Evolutionary conservation across 1,140 invertebrate genomes (phyloP).

Genomic region (Drosophila eugracilis): DNA sequence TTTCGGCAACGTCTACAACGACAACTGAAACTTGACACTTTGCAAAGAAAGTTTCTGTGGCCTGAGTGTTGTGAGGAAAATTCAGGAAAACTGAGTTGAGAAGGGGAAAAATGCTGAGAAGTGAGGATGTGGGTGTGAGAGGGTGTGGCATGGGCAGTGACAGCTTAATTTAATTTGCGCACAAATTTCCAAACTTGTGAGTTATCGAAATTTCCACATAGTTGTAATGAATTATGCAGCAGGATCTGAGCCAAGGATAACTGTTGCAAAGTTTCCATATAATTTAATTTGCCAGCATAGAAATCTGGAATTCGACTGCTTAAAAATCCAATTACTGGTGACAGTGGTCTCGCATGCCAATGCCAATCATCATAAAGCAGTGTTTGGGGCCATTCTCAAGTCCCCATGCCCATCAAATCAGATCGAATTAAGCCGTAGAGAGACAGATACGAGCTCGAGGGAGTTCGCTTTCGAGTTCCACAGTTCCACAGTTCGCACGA

Average conservation of each 20-base stretch:
- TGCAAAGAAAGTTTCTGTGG: conserved; percentile 78
- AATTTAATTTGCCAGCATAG: conserved; percentile 53
- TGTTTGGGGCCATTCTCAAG: conserved; percentile 18
- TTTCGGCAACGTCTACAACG: conserved; percentile 66
- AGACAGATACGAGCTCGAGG: conserved; percentile 20
- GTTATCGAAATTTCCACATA: conserved; percentile 63
- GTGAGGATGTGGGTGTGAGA: conserved; percentile 1
- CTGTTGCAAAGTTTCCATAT: conserved; percentile 56
- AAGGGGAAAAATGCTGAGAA: neutral
- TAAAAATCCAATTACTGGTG: conserved; percentile 61
- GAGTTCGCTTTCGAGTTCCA: conserved; percentile 9
- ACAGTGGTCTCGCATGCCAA: conserved; percentile 40
- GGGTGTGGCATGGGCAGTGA: conserved; percentile 48
- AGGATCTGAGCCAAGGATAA: conserved; percentile 29
- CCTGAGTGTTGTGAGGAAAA: conserved; percentile 53
- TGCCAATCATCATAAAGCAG: conserved; percentile 62
- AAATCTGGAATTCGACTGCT: conserved; percentile 49
- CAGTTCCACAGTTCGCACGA: conserved; percentile 41
- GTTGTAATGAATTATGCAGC: conserved; percentile 78
- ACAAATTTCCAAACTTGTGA: conserved; percentile 73
- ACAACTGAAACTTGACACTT: conserved; percentile 82
- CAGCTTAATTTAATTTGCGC: conserved; percentile 77
- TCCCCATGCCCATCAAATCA: conserved; percentile 59
- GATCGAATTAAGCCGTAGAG: conserved; percentile 56
- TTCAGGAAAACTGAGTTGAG: neutral